Evolutionary conservation across 2,113 vertebrate species (phyloP).

Genomic region (Micromys minutus): DNA sequence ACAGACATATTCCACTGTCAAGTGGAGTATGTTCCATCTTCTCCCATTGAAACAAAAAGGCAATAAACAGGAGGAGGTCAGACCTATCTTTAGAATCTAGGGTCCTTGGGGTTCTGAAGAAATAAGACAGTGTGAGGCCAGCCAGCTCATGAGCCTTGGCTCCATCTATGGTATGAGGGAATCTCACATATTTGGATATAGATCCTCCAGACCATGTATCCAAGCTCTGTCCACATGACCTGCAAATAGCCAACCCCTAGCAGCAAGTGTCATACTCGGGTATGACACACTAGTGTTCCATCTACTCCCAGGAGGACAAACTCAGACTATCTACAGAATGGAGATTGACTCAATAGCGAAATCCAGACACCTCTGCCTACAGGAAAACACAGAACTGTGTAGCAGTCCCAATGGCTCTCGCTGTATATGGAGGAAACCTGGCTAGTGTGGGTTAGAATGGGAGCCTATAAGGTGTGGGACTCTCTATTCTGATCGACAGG

Average conservation of each 20-base stretch:
- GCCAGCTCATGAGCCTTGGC: no score
- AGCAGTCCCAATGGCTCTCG: neutral
- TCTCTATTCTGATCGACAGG: neutral
- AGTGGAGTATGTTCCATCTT: neutral
- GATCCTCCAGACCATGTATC: neutral
- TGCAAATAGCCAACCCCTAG: neutral
- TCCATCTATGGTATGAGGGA: neutral
- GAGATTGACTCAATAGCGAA: neutral
- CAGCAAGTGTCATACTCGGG: neutral
- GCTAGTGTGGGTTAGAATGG: neutral
- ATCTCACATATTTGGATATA: neutral
- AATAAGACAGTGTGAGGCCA: neutral
- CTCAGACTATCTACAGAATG: neutral
- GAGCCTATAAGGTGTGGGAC: neutral
- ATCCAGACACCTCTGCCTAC: neutral
- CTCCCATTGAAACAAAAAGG: neutral
- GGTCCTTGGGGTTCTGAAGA: neutral
- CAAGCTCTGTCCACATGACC: neutral
- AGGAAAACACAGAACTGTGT: neutral
- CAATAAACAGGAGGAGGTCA: neutral
- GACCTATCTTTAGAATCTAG: neutral
- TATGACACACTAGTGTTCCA: neutral
- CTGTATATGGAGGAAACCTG: fast-evolving
- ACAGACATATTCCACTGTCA: neutral
- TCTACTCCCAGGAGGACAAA: no score